Base-by-base conservation (phyloP, 2,797 vertebrate genomes). In the Eupleurogrammus muticus region DNA sequence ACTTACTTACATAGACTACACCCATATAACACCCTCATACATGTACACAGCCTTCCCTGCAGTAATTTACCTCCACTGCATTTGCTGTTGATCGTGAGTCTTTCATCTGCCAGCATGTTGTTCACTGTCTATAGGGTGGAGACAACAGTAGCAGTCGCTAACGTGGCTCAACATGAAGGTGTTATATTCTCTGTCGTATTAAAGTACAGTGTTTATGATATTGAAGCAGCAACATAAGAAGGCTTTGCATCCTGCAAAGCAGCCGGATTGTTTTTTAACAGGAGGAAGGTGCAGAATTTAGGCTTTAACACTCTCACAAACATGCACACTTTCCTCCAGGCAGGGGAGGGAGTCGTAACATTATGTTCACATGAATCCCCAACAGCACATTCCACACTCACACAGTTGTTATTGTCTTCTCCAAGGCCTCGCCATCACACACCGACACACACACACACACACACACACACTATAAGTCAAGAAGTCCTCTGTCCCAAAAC, bases 11-110 rank as follows among this genome's bases (percentile, higher is more conserved):
- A 54, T 68, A 40, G 75, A 86, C 89, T 63, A 74, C 87, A 73
- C 84, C 85, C 84, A 82, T 66, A 34, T 83, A 80, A 79, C 82
- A 76, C 77, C 75, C 79, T 54, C 73, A 79, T 52, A 36, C 38
- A 63, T 36, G 55, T 17, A 66, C 75, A 55, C 57, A 58, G 66
- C 24, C 20, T 23, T 52, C 71, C 63, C 36, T 40, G 23, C 52
- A 62, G 35, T 51, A 40, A 36, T 38, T 54, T 46, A 53, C 61
- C 62, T 53, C 48, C 32, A 49, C 21, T 1, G 14, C 55, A 66
- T 56, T 61, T 48, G 34, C 32, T 52, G 42, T 73, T 73, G 49
- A 68, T 64, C 49, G 7, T 12, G 46, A 54, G 23, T 75, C 40
- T 76, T 71, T 85, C 70, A 75, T 79, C 70, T 53, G 34, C 49